Conservation (phyloP, 2,113 vertebrate genomes). For the Brachyhypopomus occidentalis region DNA sequence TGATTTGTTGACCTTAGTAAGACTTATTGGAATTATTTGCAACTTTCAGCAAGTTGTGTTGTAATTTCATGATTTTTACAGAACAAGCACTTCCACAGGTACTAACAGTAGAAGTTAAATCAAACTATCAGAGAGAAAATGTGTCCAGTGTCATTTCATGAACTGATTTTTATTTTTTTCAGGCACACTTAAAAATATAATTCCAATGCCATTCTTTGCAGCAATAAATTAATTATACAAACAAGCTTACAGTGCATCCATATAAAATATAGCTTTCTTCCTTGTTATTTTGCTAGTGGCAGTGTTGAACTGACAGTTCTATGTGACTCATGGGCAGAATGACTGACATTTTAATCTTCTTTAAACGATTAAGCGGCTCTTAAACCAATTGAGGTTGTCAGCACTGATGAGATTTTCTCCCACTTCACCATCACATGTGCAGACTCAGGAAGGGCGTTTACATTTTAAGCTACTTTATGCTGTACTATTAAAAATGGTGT, state of each 20-base stretch:
- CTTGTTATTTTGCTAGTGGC: background rate
- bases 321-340: background rate
- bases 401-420: background rate
- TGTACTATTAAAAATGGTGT: background rate
- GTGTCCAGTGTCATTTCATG: background rate
- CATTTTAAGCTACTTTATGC: background rate
- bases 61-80: background rate
- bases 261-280: background rate
- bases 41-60: background rate
- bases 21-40: too few relatives aligned
- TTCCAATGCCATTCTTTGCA: background rate
- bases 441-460: background rate
- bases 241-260: background rate
- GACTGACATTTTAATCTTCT: too few relatives aligned
- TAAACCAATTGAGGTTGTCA: background rate
- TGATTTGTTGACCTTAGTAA: background rate
- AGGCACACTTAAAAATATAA: background rate
- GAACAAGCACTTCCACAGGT: background rate
- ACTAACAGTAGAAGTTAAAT: background rate
- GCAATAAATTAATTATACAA: background rate
- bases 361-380: conserved; percentile 3
- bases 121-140: background rate
- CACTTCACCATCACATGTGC: background rate
- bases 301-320: background rate
- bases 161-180: background rate